These are phyloP conservation scores for Agrotis ipsilon DNA, from an alignment of 2,888 invertebrate species.

Conservation along the genomic window DNA sequence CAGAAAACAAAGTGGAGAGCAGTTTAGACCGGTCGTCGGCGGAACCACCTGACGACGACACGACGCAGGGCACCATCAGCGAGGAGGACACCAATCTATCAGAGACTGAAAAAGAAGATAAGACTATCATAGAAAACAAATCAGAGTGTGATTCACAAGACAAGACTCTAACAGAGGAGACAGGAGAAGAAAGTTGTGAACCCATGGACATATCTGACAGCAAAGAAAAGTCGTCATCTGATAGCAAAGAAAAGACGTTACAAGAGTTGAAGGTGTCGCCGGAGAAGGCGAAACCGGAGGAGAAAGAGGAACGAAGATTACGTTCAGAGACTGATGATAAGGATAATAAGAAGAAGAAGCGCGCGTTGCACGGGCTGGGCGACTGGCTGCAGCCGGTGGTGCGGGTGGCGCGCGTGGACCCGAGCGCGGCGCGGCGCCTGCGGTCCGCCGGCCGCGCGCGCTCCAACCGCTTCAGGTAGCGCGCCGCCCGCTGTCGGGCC, in stretches of 20 bases:
- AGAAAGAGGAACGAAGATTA: constrained; percentile 72
- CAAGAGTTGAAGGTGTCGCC: constrained; percentile 74
- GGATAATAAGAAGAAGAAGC: constrained; percentile 78
- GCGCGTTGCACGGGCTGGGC: constrained; percentile 76
- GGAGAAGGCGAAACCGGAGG: constrained; percentile 71
- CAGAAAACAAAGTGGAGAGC: constrained; percentile 75
- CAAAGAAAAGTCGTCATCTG: constrained; percentile 67
- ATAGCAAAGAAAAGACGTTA: constrained; percentile 68
- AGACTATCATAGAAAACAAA: constrained; percentile 64
- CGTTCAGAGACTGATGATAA: constrained; percentile 78
- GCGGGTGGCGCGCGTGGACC: constrained; percentile 92
- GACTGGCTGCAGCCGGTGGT: constrained; percentile 92
- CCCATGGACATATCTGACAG: constrained; percentile 60
- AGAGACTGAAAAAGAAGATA: constrained; percentile 72
- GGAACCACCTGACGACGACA: constrained; percentile 80
- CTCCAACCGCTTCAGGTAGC: constrained; percentile 75
- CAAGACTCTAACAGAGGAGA: constrained; percentile 53
- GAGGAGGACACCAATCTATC: constrained; percentile 78
- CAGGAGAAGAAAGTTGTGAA: constrained; percentile 50
- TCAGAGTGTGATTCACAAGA: constrained; percentile 68
- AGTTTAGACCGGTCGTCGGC: constrained; percentile 81
- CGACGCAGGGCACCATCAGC: constrained; percentile 78
- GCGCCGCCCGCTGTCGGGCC: constrained; percentile 36
- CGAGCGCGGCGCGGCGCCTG: constrained; percentile 76
- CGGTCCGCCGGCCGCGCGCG: constrained; percentile 78